Conservation (phyloP, 1,140 invertebrate genomes). For the Listronotus bonariensis region DNA sequence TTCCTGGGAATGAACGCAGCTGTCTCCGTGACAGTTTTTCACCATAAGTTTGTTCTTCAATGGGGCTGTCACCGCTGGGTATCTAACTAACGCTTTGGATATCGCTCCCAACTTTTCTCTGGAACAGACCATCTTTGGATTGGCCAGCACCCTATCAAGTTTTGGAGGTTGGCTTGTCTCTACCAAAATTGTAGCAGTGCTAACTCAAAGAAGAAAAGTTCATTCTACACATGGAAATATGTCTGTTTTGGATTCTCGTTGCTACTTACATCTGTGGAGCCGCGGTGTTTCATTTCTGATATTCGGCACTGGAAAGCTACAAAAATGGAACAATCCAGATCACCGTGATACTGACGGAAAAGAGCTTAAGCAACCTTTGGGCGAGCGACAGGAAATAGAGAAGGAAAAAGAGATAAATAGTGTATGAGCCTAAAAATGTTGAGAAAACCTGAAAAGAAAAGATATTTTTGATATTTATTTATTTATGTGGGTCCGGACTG, state of each 20-base stretch:
- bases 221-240: slow-evolving; percentile 75
- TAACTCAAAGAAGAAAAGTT: slow-evolving; percentile 77
- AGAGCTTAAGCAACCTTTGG: slow-evolving; percentile 57
- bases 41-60: slow-evolving; percentile 79
- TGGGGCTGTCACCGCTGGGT: slow-evolving; percentile 84
- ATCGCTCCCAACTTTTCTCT: slow-evolving; percentile 90
- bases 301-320: slow-evolving; percentile 73
- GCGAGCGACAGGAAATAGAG: slow-evolving; percentile 49
- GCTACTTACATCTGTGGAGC: slow-evolving; percentile 71
- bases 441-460: too few relatives aligned
- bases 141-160: slow-evolving; percentile 88
- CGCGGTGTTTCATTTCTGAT: slow-evolving; percentile 70
- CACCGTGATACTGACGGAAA: slow-evolving; percentile 41
- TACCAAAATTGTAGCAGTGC: slow-evolving; percentile 79
- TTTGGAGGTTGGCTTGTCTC: slow-evolving; percentile 83
- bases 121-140: slow-evolving; percentile 90
- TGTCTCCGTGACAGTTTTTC: slow-evolving; percentile 74
- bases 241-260: slow-evolving; percentile 80
- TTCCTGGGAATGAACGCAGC: slow-evolving; percentile 70
- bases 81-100: slow-evolving; percentile 85
- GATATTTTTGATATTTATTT: too few relatives aligned
- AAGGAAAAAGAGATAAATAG: slow-evolving; percentile 41
- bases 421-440: too few relatives aligned
- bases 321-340: slow-evolving; percentile 68
- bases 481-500: too few relatives aligned